Evolutionary conservation across 2,797 vertebrate genomes (phyloP).

Genomic region (Oreochromis grahami): DNA sequence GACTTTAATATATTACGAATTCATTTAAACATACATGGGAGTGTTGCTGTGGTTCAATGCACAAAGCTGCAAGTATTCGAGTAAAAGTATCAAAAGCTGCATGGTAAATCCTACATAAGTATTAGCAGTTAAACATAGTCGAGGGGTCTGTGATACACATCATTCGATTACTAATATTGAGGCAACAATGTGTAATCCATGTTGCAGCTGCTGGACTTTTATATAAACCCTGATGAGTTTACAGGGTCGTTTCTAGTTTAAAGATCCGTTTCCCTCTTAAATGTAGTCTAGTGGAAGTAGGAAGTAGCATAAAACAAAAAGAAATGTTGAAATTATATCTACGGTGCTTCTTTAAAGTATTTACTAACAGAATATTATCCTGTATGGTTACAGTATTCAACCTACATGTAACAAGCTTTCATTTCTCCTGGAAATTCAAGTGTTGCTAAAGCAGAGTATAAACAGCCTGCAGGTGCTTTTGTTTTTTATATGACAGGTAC

Average conservation of each 20-base stretch:
- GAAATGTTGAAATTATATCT: background rate
- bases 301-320: background rate
- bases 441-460: background rate
- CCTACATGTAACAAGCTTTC: background rate
- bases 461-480: background rate
- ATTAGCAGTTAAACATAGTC: background rate
- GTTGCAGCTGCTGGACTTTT: background rate
- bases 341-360: background rate
- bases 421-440: background rate
- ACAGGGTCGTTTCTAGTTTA: rapidly evolving
- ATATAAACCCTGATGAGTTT: background rate
- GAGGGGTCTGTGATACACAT: background rate
- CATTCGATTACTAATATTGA: background rate
- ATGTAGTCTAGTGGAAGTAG: background rate
- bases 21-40: background rate
- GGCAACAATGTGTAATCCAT: background rate
- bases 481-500: background rate
- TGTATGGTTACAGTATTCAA: background rate
- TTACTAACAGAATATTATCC: background rate
- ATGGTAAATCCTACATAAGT: background rate
- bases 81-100: background rate
- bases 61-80: background rate
- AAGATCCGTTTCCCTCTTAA: background rate
- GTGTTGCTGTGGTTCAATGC: background rate
- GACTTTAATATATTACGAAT: background rate